A percentile compares a stretch with the other conserved stretches of the same genome.
Evolutionary conservation across 2,797 vertebrate genomes (phyloP).

Genomic region (Netta rufina): DNA sequence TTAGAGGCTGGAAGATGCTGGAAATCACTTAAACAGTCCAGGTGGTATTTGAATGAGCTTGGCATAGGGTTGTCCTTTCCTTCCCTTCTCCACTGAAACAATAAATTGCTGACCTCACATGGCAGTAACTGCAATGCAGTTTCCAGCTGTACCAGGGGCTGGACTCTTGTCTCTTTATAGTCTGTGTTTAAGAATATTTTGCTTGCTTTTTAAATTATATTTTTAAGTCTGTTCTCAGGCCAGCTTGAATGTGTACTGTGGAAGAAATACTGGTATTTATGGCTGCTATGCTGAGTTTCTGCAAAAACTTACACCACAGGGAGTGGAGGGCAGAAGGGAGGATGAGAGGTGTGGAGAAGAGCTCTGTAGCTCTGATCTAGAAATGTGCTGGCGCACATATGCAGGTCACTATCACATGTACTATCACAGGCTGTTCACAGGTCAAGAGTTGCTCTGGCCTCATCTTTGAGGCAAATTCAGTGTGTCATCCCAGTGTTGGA

Average conservation of each 20-base stretch:
- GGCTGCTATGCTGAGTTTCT: neutral
- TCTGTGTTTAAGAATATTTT: neutral
- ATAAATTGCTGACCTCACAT: conserved; percentile 6
- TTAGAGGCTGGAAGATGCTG: neutral
- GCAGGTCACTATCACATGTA: too few relatives aligned
- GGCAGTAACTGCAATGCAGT: neutral
- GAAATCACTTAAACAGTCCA: neutral
- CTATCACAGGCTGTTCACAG: neutral
- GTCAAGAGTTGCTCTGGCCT: neutral
- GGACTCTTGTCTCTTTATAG: neutral
- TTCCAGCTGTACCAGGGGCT: neutral
- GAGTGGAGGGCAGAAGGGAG: neutral
- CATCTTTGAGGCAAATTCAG: neutral
- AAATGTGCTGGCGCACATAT: neutral
- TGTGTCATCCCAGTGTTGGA: neutral
- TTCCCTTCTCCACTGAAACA: neutral
- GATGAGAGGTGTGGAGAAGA: neutral
- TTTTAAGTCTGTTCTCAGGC: neutral
- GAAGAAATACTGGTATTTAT: neutral
- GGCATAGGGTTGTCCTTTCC: neutral
- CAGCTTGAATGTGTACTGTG: neutral
- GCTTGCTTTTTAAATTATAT: neutral
- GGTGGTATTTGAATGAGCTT: neutral
- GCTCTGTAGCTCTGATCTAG: neutral
- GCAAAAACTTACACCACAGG: neutral